These are phyloP conservation scores for Tubulanus polymorphus DNA, from an alignment of 2,888 invertebrate genomes.

Conservation along the genomic window DNA sequence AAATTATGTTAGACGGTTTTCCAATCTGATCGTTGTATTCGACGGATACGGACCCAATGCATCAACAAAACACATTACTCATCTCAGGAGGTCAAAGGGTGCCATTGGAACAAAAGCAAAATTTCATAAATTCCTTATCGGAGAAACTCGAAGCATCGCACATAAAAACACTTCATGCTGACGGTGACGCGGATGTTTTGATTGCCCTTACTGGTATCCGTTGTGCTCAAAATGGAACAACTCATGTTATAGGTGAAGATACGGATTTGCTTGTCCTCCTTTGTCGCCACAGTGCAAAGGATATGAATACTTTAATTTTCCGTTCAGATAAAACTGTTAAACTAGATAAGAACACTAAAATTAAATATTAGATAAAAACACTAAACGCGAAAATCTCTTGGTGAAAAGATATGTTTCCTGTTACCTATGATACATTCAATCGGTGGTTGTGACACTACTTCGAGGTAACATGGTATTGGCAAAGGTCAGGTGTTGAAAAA, in stretches of 20 bases:
- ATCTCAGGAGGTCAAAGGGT: slow-evolving; percentile 21
- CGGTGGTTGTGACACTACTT: slow-evolving; percentile 20
- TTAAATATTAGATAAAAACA: neutral
- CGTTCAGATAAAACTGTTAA: slow-evolving; percentile 8
- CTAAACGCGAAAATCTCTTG: neutral
- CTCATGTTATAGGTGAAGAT: slow-evolving; percentile 28
- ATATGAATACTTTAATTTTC: slow-evolving; percentile 15
- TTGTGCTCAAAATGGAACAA: slow-evolving; percentile 6
- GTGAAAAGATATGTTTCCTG: slow-evolving; percentile 8
- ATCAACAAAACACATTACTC: slow-evolving; percentile 26
- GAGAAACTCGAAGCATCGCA: slow-evolving; percentile 11
- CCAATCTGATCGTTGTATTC: slow-evolving; percentile 22
- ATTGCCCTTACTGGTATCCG: slow-evolving; percentile 24
- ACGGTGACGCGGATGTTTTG: slow-evolving; percentile 27
- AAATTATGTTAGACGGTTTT: slow-evolving; percentile 17
- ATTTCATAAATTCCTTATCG: slow-evolving; percentile 21
- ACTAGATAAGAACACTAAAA: neutral
- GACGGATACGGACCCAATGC: slow-evolving; percentile 25
- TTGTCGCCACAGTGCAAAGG: slow-evolving; percentile 17
- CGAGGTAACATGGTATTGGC: slow-evolving; percentile 17
- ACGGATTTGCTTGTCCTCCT: slow-evolving; percentile 30
- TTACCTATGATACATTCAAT: slow-evolving; percentile 16
- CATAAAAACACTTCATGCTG: slow-evolving; percentile 17
- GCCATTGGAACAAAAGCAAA: slow-evolving; percentile 20
- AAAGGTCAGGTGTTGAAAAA: slow-evolving; percentile 11